Evolutionary conservation across 2,113 vertebrate species (phyloP).

Genomic region (Lasiurus cinereus): DNA sequence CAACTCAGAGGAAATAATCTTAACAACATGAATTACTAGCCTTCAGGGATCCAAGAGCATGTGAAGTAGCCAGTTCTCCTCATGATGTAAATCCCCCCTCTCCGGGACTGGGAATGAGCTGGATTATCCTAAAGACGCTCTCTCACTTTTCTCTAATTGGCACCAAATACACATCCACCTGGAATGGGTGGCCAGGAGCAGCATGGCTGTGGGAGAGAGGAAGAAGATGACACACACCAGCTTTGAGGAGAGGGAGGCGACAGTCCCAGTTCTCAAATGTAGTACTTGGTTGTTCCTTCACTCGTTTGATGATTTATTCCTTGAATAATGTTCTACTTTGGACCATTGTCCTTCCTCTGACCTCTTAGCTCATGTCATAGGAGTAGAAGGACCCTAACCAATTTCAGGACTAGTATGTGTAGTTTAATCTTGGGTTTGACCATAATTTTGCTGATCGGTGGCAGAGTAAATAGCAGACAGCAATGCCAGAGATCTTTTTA

Average conservation of each 20-base stretch:
- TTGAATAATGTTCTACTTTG: background rate
- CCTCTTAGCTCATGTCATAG: background rate
- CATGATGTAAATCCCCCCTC: background rate
- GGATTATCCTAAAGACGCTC: background rate
- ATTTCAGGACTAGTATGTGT: background rate
- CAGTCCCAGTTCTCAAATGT: background rate
- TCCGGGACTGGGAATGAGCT: background rate
- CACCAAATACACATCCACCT: background rate
- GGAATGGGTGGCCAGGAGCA: background rate
- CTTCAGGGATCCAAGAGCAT: background rate
- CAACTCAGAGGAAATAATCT: background rate
- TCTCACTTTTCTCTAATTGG: conserved; percentile 2
- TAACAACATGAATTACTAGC: background rate
- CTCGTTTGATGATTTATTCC: background rate
- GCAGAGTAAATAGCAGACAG: background rate
- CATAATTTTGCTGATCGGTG: background rate
- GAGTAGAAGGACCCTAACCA: background rate
- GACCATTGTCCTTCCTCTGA: conserved; percentile 11
- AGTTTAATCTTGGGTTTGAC: background rate
- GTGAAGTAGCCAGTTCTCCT: background rate
- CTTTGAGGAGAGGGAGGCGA: conserved; percentile 22
- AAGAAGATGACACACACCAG: background rate
- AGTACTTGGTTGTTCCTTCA: background rate
- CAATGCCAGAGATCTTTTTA: conserved; percentile 17
- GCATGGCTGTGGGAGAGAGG: background rate